A percentile compares a stretch with the other conserved stretches of the same genome.
These are phyloP conservation scores for Lasioglossum calceatum DNA, from an alignment of 2,888 invertebrate species.

Conservation along the genomic window DNA sequence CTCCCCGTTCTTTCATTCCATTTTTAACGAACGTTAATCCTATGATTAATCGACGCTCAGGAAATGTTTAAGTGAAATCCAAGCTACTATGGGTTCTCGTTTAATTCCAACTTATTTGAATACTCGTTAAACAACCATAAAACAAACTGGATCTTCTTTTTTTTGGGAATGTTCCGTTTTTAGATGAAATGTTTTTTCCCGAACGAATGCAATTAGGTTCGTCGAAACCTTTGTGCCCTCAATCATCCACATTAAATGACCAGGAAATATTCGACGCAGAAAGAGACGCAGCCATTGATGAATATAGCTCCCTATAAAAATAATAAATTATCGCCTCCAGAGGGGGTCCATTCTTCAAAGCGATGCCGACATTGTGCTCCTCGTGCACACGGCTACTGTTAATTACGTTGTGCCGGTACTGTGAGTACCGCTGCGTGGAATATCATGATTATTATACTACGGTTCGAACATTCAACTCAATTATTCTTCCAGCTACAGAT, in stretches of 20 bases:
- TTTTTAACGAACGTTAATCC: neutral
- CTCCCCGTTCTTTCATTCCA: slow-evolving; percentile 5
- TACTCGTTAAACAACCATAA: neutral
- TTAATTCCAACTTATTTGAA: neutral
- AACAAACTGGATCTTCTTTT: neutral
- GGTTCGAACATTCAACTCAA: slow-evolving; percentile 62
- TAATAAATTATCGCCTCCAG: slow-evolving; percentile 70
- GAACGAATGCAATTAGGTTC: slow-evolving; percentile 47
- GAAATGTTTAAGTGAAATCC: neutral
- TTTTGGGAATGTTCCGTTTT: neutral
- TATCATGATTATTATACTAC: slow-evolving; percentile 57
- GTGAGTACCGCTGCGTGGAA: slow-evolving; percentile 51
- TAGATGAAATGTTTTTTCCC: neutral
- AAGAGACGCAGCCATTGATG: slow-evolving; percentile 46
- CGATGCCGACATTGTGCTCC: slow-evolving; percentile 69
- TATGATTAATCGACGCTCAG: neutral
- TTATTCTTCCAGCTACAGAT: slow-evolving; percentile 43
- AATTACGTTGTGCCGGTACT: slow-evolving; percentile 66
- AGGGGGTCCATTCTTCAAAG: slow-evolving; percentile 69
- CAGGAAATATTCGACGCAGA: slow-evolving; percentile 24
- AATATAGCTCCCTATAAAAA: slow-evolving; percentile 67
- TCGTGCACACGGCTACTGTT: slow-evolving; percentile 71
- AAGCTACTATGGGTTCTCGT: neutral
- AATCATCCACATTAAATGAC: slow-evolving; percentile 30
- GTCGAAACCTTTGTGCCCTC: slow-evolving; percentile 42